These are phyloP conservation scores for Drosophila lowei DNA, from an alignment of 1,140 invertebrate species.

Conservation along the genomic window DNA sequence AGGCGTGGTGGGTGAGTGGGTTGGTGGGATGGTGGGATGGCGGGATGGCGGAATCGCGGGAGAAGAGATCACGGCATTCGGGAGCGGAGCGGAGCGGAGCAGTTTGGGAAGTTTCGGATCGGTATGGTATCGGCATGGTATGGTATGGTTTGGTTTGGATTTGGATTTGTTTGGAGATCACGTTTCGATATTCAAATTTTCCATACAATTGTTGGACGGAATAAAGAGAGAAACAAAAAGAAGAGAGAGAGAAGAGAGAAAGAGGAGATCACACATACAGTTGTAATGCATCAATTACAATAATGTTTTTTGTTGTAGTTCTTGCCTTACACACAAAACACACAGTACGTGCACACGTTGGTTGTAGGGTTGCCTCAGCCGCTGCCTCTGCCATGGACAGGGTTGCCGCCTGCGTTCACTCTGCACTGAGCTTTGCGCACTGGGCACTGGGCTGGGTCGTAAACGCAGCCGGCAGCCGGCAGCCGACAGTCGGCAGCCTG, in stretches of 20 bases:
- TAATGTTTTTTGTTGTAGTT: conserved; percentile 69
- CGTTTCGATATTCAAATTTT: conserved; percentile 51
- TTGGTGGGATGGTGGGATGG: conserved; percentile 19
- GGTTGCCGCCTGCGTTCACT: conserved; percentile 36
- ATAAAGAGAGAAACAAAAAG: conserved; percentile 82
- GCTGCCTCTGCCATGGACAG: conserved; percentile 33
- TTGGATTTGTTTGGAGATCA: conserved; percentile 36
- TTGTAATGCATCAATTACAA: conserved; percentile 79
- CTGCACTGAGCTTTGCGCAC: not conserved
- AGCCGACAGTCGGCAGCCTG: no score
- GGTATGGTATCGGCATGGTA: conserved; percentile 3
- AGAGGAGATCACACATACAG: conserved; percentile 81
- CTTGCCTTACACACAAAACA: conserved; percentile 73
- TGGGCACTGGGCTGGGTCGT: no score
- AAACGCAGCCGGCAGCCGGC: no score
- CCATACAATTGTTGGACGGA: conserved; percentile 66
- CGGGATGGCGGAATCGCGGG: conserved; percentile 26
- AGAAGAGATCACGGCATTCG: not conserved
- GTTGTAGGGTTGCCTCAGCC: conserved; percentile 47
- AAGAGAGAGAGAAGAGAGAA: conserved; percentile 80
- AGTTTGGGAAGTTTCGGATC: conserved; percentile 26
- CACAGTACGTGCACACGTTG: conserved; percentile 65
- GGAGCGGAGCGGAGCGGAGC: conserved; percentile 37
- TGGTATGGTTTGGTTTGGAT: conserved; percentile 20
- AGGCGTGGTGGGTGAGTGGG: conserved; percentile 17